Evolutionary conservation across 1,140 invertebrate species (phyloP).

Genomic region (Luehdorfia chinensis): DNA sequence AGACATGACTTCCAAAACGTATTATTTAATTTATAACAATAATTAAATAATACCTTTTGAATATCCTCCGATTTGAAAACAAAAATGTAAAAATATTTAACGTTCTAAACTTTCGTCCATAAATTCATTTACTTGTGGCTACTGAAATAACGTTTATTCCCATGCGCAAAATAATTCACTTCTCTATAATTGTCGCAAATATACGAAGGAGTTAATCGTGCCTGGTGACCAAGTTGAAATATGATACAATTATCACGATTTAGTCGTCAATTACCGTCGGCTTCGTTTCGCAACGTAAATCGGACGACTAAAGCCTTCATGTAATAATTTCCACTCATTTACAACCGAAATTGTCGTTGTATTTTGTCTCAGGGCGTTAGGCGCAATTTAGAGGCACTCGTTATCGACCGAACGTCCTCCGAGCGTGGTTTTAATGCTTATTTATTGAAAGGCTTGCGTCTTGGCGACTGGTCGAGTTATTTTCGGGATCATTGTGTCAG

Average conservation of each 20-base stretch:
- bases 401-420: conserved; percentile 41
- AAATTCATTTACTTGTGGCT: no score
- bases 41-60: no score
- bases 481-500: conserved; percentile 54
- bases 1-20: not conserved
- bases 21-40: conserved; percentile 2
- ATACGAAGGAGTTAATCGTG: conserved; percentile 41
- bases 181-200: conserved; percentile 33
- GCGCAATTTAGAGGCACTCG: conserved; percentile 39
- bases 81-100: not conserved
- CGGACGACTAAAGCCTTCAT: conserved; percentile 10
- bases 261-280: conserved; percentile 45
- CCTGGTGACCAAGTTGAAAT: conserved; percentile 35
- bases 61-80: no score
- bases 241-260: conserved; percentile 57
- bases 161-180: no score
- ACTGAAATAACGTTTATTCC: no score
- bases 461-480: conserved; percentile 43
- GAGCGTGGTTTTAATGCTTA: conserved; percentile 59
- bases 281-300: conserved; percentile 16
- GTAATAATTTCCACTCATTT: conserved; percentile 27
- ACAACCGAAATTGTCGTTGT: conserved; percentile 35
- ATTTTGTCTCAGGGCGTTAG: conserved; percentile 33
- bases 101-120: no score
- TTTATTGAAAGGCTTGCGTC: conserved; percentile 60